A percentile compares a stretch with the other conserved stretches of the same genome.
Conservation (phyloP, 2,113 vertebrate species). For the Rhea pennata region DNA sequence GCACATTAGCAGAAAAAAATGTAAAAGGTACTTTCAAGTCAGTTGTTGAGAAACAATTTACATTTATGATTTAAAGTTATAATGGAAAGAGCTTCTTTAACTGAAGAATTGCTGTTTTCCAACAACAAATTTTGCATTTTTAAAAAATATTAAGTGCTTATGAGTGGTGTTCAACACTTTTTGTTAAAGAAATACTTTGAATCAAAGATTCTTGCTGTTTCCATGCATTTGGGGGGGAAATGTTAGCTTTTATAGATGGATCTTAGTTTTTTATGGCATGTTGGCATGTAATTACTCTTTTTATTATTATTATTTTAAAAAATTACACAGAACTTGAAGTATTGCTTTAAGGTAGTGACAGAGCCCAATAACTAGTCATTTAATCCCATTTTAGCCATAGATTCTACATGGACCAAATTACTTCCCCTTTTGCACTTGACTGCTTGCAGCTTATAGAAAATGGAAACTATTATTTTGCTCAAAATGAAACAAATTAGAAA, state of each 20-base stretch:
- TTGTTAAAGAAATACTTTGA: not conserved
- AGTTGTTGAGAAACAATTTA: not conserved
- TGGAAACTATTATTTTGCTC: not conserved
- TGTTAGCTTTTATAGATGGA: not conserved
- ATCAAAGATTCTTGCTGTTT: rapidly evolving
- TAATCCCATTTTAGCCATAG: not conserved
- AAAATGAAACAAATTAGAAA: not conserved
- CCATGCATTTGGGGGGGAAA: not conserved
- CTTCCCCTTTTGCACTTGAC: not conserved
- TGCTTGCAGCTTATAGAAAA: not conserved
- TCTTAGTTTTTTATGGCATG: not conserved
- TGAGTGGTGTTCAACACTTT: rapidly evolving
- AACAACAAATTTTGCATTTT: not conserved
- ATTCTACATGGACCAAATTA: not conserved
- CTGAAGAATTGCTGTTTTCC: not conserved
- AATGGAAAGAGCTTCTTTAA: not conserved
- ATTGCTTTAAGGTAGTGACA: not conserved
- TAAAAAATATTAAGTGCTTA: not conserved
- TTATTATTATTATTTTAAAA: not conserved
- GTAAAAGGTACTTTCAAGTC: not conserved
- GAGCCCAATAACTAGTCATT: not conserved
- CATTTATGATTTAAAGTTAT: not conserved
- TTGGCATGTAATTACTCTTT: not conserved
- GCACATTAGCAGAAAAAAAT: not conserved
- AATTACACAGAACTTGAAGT: not conserved